A percentile compares a stretch with the other conserved stretches of the same genome.
Evolutionary conservation across 1,140 invertebrate genomes (phyloP).

Genomic region (Daktulosphaira vitifoliae): DNA sequence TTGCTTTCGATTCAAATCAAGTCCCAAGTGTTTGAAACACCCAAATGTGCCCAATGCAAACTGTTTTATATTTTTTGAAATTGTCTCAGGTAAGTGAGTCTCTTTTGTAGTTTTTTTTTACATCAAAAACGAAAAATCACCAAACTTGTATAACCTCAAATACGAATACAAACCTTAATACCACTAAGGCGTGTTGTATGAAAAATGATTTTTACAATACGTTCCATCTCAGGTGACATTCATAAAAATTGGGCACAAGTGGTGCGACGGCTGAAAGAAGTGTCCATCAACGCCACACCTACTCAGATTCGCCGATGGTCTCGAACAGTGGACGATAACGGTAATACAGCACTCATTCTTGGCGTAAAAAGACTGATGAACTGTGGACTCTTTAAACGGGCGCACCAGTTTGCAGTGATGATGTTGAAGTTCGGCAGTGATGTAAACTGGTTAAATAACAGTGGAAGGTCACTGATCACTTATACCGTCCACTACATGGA

Average conservation of each 20-base stretch:
- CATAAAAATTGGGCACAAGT: constrained; percentile 23
- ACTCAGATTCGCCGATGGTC: constrained; percentile 13
- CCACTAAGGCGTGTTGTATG: no score
- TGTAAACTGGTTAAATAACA: constrained; percentile 40
- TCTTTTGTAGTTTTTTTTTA: no score
- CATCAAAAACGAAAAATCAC: no score
- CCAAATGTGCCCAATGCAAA: constrained; percentile 20
- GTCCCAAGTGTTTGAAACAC: constrained; percentile 11
- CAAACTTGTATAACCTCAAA: no score
- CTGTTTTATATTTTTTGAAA: constrained; percentile 27
- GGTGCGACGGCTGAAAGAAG: constrained; percentile 18
- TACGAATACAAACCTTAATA: no score
- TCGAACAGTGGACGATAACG: constrained; percentile 41
- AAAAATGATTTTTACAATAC: no score
- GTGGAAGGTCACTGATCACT: constrained; percentile 41
- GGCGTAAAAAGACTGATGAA: constrained; percentile 40
- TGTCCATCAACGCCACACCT: neutral
- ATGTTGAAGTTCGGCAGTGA: constrained; percentile 41
- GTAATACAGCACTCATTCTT: constrained; percentile 45
- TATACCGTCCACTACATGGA: constrained; percentile 43
- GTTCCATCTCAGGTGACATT: constrained; percentile 1
- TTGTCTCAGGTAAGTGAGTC: constrained; percentile 12
- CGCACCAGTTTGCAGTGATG: constrained; percentile 38
- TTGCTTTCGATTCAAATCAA: constrained; percentile 25
- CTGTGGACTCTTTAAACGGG: constrained; percentile 39